Evolutionary conservation across 2,888 invertebrate genomes (phyloP).

Genomic region (Ectemnius lituratus): DNA sequence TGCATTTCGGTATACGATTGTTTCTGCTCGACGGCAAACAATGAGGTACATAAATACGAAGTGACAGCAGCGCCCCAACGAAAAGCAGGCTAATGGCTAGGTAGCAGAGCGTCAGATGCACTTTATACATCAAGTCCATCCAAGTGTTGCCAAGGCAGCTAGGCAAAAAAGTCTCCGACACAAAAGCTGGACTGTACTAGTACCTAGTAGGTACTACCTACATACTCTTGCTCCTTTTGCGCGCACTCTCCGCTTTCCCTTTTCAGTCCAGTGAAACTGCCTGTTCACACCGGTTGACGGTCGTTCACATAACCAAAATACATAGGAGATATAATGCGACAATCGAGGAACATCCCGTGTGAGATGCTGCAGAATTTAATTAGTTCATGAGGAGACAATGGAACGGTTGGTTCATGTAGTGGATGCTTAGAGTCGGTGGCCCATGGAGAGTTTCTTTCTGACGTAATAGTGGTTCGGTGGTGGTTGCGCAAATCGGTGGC

Average conservation of each 20-base stretch:
- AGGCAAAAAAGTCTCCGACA: too few species aligned
- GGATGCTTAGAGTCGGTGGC: conserved; percentile 12
- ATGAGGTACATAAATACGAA: conserved; percentile 31
- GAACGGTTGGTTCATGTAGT: conserved; percentile 25
- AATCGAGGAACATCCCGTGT: background rate
- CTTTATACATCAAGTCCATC: conserved; percentile 33
- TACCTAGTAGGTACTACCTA: too few species aligned
- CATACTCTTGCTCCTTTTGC: too few species aligned
- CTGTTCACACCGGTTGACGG: too few species aligned
- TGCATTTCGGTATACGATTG: conserved; percentile 43
- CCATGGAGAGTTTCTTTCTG: background rate
- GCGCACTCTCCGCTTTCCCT: too few species aligned
- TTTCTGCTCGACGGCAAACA: conserved; percentile 18
- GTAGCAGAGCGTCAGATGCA: conserved; percentile 18
- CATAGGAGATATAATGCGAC: too few species aligned
- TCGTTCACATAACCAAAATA: too few species aligned
- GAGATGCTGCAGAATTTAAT: conserved; percentile 22
- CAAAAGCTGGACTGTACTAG: too few species aligned
- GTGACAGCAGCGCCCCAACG: background rate
- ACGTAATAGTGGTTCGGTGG: background rate
- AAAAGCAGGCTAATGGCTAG: conserved; percentile 8
- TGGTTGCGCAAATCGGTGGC: conserved; percentile 46
- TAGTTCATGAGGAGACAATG: conserved; percentile 29
- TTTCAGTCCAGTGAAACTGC: too few species aligned
- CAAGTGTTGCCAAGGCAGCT: conserved; percentile 2